Evolutionary conservation across 2,888 invertebrate species (phyloP).

Genomic region (Cynaeus angustus): DNA sequence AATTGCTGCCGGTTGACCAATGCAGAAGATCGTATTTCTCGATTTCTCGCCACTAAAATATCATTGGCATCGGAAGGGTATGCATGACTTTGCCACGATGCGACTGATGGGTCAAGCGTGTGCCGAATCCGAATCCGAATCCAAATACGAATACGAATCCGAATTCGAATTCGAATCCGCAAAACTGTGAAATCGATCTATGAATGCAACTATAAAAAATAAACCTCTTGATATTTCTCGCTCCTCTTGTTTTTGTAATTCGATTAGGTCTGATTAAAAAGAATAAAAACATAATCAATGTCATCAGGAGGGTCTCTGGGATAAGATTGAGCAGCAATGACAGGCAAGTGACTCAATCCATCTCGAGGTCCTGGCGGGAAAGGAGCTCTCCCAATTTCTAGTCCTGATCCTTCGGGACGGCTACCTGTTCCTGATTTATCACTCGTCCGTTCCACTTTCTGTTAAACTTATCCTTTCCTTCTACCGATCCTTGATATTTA

Average conservation of each 20-base stretch:
- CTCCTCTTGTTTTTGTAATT: constrained; percentile 51
- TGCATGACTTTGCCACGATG: constrained; percentile 60
- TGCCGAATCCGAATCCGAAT: constrained; percentile 59
- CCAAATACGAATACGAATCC: constrained; percentile 60
- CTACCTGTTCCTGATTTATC: constrained; percentile 72
- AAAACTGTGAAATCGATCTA: too few relatives aligned
- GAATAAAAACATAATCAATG: constrained; percentile 49
- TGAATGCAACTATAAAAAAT: too few relatives aligned
- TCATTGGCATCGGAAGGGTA: constrained; percentile 61
- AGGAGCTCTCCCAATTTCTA: constrained; percentile 68
- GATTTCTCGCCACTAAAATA: constrained; percentile 61
- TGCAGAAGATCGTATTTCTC: constrained; percentile 55
- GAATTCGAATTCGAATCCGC: too few relatives aligned
- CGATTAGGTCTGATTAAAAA: constrained; percentile 62
- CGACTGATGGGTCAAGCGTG: constrained; percentile 62
- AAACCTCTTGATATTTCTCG: constrained; percentile 41
- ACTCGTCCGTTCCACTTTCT: constrained; percentile 70
- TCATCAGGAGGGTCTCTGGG: constrained; percentile 52
- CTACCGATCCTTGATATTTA: constrained; percentile 71
- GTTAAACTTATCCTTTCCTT: constrained; percentile 69
- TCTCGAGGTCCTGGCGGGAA: constrained; percentile 67
- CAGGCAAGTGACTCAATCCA: constrained; percentile 67
- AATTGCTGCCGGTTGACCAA: constrained; percentile 52
- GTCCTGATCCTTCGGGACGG: constrained; percentile 69
- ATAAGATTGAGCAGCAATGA: constrained; percentile 65